These are phyloP conservation scores for Herpailurus yagouaroundi DNA, from an alignment of 2,113 vertebrate genomes.

Conservation along the genomic window DNA sequence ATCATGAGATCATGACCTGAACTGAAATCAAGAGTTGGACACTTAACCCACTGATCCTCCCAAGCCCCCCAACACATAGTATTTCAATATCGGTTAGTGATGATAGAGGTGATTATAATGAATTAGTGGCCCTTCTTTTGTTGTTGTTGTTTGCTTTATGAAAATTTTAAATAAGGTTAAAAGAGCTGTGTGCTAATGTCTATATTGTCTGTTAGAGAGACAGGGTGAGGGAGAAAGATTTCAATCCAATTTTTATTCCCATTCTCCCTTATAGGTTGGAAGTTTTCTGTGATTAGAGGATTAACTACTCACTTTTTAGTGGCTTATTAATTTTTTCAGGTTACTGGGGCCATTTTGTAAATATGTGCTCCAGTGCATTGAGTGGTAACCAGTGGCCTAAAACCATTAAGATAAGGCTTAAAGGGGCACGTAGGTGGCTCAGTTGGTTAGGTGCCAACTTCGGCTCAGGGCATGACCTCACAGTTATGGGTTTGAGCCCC, in stretches of 20 bases:
- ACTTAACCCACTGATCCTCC: no score
- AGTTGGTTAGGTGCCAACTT: no score
- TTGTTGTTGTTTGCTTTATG: background rate
- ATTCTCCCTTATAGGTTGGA: background rate
- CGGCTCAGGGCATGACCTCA: no score
- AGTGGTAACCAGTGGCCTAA: background rate
- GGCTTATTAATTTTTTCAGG: background rate
- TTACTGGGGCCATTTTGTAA: slow-evolving; percentile 38
- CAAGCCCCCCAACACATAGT: background rate
- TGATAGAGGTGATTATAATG: background rate
- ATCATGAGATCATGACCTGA: no score
- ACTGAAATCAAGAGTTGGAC: no score
- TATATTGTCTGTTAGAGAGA: background rate
- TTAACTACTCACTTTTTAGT: background rate
- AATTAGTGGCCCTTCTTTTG: background rate
- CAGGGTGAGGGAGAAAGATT: background rate
- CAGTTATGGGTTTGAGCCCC: no score
- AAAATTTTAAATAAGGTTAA: background rate
- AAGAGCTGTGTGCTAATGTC: background rate
- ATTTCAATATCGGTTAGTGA: background rate
- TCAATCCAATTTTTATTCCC: background rate
- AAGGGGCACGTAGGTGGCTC: background rate
- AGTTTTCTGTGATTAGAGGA: background rate
- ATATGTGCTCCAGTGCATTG: background rate
- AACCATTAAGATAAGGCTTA: slow-evolving; percentile 33